Evolutionary conservation across 2,113 vertebrate species (phyloP), one percentile per base, ranked within the genome.

Genomic region (Cyprinodon tularosa): DNA sequence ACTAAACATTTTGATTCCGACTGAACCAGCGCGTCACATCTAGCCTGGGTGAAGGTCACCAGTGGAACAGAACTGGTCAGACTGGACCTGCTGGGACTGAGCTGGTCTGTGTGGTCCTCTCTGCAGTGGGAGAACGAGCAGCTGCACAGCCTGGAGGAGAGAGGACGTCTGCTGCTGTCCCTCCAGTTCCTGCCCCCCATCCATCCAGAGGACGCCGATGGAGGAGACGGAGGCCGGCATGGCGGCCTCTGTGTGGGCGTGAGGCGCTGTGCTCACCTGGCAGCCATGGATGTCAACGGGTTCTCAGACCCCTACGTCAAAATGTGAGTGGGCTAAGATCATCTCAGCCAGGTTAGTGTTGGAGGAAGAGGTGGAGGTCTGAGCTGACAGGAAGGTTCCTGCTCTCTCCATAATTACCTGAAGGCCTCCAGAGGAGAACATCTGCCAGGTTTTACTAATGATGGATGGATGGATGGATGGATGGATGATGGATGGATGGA

Each of bases 221-320:
- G 65, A 37, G 72, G 63, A 62, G 76, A 71, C 9, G 85, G 65
- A 20, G 73, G 63, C 0, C 72, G 62, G 2, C 78, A 65, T 17
- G 14, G 84, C 3, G 95, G 96, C 1, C 90, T 96, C 37, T 91
- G 92, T 9, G 96, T 97, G 44, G 95, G 95, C n/a, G 95, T 97
- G 14, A 79, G 89, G 22, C 95, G 96, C 72, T 96, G 96, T 1
- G 95, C 96, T 14, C 96, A 96, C 78, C 93, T 97, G 74, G 96
- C 96, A 0, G 96, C 96, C 66, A 96, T 97, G 96, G 96, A 96
- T 0, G 96, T 96, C 82, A 96, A 96, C 0, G 96, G 96, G 47
- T 97, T 96, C 90, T 96, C 96, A 0, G 96, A 97, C 82, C 96
- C 96, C 74, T 96, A 96, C 10, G 96, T 96, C 74, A 96, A 97